Base-by-base conservation (phyloP, 2,113 vertebrate genomes). In the Peromyscus leucopus region DNA sequence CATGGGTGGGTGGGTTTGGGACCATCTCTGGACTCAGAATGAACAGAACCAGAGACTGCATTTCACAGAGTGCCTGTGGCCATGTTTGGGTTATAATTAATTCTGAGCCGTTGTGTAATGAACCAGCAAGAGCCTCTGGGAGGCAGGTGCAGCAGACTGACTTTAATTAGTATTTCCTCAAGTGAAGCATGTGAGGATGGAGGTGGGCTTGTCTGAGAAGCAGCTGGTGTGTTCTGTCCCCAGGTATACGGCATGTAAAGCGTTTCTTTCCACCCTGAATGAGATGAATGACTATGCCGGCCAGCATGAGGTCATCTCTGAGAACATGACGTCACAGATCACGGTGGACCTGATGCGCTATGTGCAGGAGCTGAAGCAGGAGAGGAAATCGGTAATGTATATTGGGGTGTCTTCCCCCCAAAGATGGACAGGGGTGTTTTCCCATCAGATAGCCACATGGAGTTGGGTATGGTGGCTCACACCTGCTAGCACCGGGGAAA, bases 281-380 rank as follows among this genome's bases (percentile, higher is more conserved):
- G 99, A 99, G 96, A 98, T 99, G 97, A 99, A 99, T 4, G 99
- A 99, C 98, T 99, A 99, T 1, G 99, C 99, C 0, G 99, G 99
- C 2, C 99, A 99, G 96, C 99, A 99, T 9, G 99, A 99, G 96
- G 98, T 99, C 33, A 99, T 99, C 97, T 99, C 99, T 0, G 99
- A 99, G 98, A 99, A 99, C 98, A 98, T 99, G 98, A 99, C 98
- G 2, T 98, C 99, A 22, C 99, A 99, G 93, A 99, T 99, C 98
- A 99, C 99, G n/a, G 46, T 86, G 0, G 99, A 99, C 96, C 97
- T 99, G 69, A 97, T 98, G 0, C 99, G 99, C 96, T 99, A 99
- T 10, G 98, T 99, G 76, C 99, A 99, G 98, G 99, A 99, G 59
- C 98, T 99, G 95, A 99, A 99, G 97, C 85, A 99, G 7, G 99